A percentile compares a stretch with the other conserved stretches of the same genome.
Conservation (phyloP, 2,888 invertebrate species). For the Gryllus longicercus region DNA sequence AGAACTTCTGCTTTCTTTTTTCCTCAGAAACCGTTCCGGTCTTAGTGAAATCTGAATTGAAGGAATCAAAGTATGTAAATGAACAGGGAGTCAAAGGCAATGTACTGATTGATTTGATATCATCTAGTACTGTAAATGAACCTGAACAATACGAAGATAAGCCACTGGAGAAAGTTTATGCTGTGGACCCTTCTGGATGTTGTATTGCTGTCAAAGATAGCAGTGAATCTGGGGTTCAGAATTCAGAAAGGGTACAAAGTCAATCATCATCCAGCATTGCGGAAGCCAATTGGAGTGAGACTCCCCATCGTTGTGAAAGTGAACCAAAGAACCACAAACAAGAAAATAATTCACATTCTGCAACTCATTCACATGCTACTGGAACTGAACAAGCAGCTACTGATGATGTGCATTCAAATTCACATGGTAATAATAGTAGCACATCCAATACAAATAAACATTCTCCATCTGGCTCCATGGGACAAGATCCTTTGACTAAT, state of each 20-base stretch:
- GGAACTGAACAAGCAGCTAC: neutral
- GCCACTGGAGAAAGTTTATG: conserved; percentile 21
- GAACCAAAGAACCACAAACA: too few relatives aligned
- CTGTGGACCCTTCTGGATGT: conserved; percentile 24
- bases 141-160: neutral
- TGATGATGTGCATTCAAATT: neutral
- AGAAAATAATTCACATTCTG: too few relatives aligned
- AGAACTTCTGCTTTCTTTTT: neutral
- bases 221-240: neutral
- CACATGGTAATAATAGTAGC: neutral
- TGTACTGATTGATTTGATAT: neutral
- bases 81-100: neutral
- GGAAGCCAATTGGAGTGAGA: too few relatives aligned
- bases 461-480: neutral
- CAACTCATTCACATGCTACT: neutral
- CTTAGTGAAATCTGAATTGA: neutral
- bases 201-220: conserved; percentile 11
- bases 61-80: neutral
- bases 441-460: neutral
- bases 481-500: conserved; percentile 12
- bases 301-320: too few relatives aligned
- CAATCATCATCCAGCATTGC: neutral
- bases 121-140: neutral
- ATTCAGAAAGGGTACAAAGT: neutral
- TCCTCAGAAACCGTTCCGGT: neutral